Base-by-base conservation (phyloP, 2,888 invertebrate genomes). In the Sericinus montela region DNA sequence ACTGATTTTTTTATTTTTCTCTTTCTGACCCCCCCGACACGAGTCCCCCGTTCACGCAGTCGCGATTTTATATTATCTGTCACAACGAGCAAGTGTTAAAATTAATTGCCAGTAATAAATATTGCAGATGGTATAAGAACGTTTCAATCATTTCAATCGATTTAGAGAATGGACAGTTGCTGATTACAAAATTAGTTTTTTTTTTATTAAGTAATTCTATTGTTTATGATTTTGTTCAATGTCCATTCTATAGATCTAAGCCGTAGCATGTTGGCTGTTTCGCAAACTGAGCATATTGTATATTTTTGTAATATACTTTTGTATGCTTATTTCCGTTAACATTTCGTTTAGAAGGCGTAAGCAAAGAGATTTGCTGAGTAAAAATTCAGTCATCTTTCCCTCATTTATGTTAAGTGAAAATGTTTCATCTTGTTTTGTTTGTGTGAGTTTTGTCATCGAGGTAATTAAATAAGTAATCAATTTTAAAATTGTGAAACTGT, bases 1-100 rank as follows among this genome's bases (percentile, higher is more conserved):
- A 85, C 59, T 70, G 66, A 71, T 77, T 79, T 73, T 70, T 69
- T 55, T n/a, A n/a, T n/a, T 60, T 55, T 57, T 49, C 43, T 70
- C 67, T 69, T 69, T 71, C 55, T n/a, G 56, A 59, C 54, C 54
- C 55, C 62, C 55, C 67, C 65, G 55, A 56, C 61, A 63, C 63
- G 51, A 54, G 5, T 16, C 49, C 55, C n/a, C n/a, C 65, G 60
- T 57, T 51, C 48, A 60, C 62, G 59, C 58, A 52, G 59, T 61
- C 62, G 63, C 59, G 39, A 36, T 56, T n/a, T 43, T 38, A 37
- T 45, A 15, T 36, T 44, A 28, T 43, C 37, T 45, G 34, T 49
- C 44, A 29, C n/a, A n/a, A 42, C 25, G 46, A 47, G 56, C 57
- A 53, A 51, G 53, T 39, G 25, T 43, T 7, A 14, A 39, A n/a